Percentiles rank a stretch among this genome's conserved stretches.
Evolutionary conservation across 2,113 vertebrate species (phyloP).

Genomic region (Pomatostomus ruficeps): DNA sequence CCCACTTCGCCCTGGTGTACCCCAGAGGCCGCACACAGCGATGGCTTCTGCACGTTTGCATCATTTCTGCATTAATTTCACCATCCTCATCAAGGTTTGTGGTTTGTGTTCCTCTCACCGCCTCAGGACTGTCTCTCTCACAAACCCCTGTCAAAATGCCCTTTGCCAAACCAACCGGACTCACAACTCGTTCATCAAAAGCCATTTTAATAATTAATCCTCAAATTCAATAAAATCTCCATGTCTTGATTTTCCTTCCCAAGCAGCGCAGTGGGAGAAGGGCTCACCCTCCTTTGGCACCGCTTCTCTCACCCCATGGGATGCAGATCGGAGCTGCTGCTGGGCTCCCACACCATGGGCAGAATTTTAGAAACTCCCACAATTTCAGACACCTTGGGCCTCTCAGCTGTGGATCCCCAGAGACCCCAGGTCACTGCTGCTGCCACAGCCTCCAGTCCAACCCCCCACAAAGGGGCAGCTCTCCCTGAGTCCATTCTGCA

Average conservation of each 20-base stretch:
- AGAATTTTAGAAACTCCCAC: background rate
- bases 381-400: background rate
- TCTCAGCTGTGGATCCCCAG: background rate
- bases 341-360: background rate
- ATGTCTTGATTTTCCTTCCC: background rate
- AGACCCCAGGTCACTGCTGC: background rate
- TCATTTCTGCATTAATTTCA: conserved; percentile 28
- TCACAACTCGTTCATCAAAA: conserved; percentile 43
- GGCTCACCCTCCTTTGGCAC: background rate
- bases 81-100: background rate
- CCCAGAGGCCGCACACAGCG: background rate
- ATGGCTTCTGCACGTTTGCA: background rate
- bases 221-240: background rate
- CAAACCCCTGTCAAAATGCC: conserved; percentile 50
- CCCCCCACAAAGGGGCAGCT: background rate
- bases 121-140: background rate
- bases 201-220: conserved; percentile 35
- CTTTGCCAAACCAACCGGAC: conserved; percentile 13
- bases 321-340: background rate
- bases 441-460: background rate
- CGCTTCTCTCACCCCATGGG: background rate
- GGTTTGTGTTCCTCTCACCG: background rate
- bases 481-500: background rate
- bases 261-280: background rate
- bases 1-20: background rate